Evolutionary conservation across 2,797 vertebrate species (phyloP).

Genomic region (Pyrocephalus nanus): DNA sequence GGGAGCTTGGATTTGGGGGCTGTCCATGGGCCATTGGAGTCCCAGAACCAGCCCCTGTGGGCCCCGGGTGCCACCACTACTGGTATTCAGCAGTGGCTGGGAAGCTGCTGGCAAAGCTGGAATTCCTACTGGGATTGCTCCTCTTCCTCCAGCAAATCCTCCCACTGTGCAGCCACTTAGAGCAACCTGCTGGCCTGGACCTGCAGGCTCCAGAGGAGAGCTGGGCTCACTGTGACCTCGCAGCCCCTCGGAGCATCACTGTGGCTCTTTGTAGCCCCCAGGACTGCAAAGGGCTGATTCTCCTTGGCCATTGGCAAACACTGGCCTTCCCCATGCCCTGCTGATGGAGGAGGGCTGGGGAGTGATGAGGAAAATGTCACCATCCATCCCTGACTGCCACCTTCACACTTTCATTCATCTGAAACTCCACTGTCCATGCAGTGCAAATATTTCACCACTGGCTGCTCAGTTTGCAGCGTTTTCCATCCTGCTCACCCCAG

Average conservation of each 20-base stretch:
- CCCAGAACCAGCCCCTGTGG: neutral
- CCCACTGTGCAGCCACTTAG: neutral
- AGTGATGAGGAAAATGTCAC: neutral
- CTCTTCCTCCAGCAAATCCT: neutral
- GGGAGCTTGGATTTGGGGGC: neutral
- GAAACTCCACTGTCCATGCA: fast-evolving
- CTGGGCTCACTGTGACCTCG: neutral
- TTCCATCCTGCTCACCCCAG: neutral
- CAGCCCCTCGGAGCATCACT: neutral
- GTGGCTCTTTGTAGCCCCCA: neutral
- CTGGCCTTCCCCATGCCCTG: neutral
- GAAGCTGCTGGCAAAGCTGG: neutral
- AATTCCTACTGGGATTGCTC: fast-evolving
- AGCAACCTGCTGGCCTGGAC: neutral
- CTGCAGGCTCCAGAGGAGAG: neutral
- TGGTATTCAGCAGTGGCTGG: neutral
- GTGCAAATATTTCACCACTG: neutral
- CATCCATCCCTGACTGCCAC: neutral
- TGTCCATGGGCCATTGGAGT: neutral
- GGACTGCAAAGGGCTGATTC: neutral
- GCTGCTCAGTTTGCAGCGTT: neutral
- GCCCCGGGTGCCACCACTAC: neutral
- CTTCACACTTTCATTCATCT: fast-evolving
- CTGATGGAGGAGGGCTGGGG: neutral
- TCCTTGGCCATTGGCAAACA: neutral